phyloP scores from a whole-genome alignment of 2,113 vertebrate genomes.

The Daphoenositta chrysoptera region DNA sequence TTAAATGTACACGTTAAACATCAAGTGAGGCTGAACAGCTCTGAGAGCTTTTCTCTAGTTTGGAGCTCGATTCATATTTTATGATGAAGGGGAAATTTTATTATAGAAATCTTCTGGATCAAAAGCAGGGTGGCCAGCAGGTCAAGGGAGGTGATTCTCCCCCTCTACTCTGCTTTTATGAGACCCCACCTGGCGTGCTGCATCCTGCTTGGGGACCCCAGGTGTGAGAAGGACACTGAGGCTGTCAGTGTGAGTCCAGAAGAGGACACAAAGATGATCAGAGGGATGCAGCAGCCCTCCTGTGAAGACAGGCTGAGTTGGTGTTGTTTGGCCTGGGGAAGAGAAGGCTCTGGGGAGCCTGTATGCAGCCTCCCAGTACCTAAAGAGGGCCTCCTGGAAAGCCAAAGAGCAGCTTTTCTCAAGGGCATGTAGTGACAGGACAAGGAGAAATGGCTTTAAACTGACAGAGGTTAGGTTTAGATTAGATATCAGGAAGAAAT shows the following conservation, averaged over 20 bases:
- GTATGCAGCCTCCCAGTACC: background rate
- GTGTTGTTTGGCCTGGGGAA: background rate
- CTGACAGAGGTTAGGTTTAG: background rate
- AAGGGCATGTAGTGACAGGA: background rate
- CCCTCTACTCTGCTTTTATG: background rate
- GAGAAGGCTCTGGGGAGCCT: background rate
- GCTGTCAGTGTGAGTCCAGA: background rate
- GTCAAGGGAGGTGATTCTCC: background rate
- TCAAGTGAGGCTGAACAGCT: slow-evolving; percentile 2
- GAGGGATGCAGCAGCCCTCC: background rate
- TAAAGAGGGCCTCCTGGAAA: background rate
- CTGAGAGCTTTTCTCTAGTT: background rate
- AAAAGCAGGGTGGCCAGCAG: background rate
- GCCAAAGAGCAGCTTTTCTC: background rate
- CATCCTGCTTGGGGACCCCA: background rate
- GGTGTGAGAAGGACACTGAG: no score
- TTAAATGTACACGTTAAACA: slow-evolving; percentile 33
- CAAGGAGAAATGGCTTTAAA: background rate
- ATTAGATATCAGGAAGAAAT: background rate
- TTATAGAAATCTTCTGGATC: background rate
- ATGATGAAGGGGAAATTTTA: background rate
- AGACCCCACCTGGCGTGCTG: background rate
- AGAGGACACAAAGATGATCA: background rate
- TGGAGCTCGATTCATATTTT: background rate
- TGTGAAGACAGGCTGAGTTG: background rate